Evolutionary conservation across 2,113 vertebrate genomes (phyloP), one percentile per base, ranked within the genome.

Genomic region (Lamprotornis superbus): DNA sequence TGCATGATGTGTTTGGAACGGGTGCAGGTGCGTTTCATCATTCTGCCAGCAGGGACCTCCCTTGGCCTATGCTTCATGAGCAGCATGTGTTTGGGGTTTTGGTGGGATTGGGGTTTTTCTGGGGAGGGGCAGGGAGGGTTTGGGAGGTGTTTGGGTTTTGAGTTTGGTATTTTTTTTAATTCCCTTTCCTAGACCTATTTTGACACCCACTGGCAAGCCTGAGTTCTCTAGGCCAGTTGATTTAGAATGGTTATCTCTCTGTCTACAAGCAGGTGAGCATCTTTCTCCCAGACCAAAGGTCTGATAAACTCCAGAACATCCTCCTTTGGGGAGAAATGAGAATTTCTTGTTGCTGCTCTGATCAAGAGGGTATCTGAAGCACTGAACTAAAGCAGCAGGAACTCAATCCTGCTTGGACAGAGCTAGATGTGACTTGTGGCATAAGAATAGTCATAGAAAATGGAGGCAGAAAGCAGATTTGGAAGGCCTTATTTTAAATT

Each of bases 31-130:
- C 73, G n/a, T 61, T 96, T 70, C 83, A 15, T 28, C 8, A 4
- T 74, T 44, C 59, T 67, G 52, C 93, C 94, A 74, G 92, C 68
- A 93, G 96, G 85, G 93, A 86, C 74, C 92, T 83, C 95, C 69
- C 85, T 83, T 4, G 23, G 64, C 31, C 44, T 75, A 75, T 65
- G 79, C 39, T 88, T 80, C 0, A 0, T 9, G 23, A 35, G 19
- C 25, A 23, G 56, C 8, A 1, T 1, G 1, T 17, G 31, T 30
- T 23, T 3, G 21, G 12, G 2, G 4, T 31, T 53, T 31, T 24
- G 5, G 11, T 19, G 16, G 7, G 6, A 11, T 5, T 20, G n/a
- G 8, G 3, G 5, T 25, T 44, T 53, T 46, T 19, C 31, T 15
- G 11, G 40, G 28, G 33, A 35, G 4, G 3, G 9, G 4, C 12